Percentiles rank a stretch among this genome's conserved stretches.
phyloP scores from a whole-genome alignment of 2,888 invertebrate species.

The Craniophora ligustri region DNA sequence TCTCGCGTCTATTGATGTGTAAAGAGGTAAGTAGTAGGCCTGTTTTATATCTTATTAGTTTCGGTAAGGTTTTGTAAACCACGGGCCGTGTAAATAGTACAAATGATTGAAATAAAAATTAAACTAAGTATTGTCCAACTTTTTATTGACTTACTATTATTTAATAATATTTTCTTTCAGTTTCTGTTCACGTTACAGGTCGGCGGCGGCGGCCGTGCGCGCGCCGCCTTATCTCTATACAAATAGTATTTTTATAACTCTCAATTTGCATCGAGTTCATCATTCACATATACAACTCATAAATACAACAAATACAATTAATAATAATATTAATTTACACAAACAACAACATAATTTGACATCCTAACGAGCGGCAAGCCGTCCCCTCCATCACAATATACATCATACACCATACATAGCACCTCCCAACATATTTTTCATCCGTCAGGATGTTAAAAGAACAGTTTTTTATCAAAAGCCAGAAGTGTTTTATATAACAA shows the following conservation, averaged over 20 bases:
- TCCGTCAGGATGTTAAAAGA: slow-evolving; percentile 61
- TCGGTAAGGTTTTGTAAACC: no score
- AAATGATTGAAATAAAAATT: background rate
- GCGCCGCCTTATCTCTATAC: slow-evolving; percentile 54
- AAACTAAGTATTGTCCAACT: slow-evolving; percentile 77
- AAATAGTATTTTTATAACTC: slow-evolving; percentile 69
- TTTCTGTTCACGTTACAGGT: slow-evolving; percentile 62
- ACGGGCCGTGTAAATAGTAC: background rate
- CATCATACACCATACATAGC: slow-evolving; percentile 61
- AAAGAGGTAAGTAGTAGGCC: no score
- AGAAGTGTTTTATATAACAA: slow-evolving; percentile 45
- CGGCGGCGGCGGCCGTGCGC: slow-evolving; percentile 46
- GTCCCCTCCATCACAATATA: slow-evolving; percentile 49
- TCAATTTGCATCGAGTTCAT: slow-evolving; percentile 67
- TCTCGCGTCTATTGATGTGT: no score
- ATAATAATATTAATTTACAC: slow-evolving; percentile 79
- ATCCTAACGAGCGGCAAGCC: slow-evolving; percentile 34
- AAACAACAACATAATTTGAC: slow-evolving; percentile 72
- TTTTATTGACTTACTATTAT: slow-evolving; percentile 74
- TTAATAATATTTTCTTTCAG: slow-evolving; percentile 65
- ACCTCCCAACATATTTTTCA: slow-evolving; percentile 70
- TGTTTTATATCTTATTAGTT: no score
- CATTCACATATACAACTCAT: slow-evolving; percentile 74
- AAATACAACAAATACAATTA: slow-evolving; percentile 80
- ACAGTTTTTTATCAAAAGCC: slow-evolving; percentile 41